Base-by-base conservation (phyloP, 2,113 vertebrate species). In the Axis porcinus region DNA sequence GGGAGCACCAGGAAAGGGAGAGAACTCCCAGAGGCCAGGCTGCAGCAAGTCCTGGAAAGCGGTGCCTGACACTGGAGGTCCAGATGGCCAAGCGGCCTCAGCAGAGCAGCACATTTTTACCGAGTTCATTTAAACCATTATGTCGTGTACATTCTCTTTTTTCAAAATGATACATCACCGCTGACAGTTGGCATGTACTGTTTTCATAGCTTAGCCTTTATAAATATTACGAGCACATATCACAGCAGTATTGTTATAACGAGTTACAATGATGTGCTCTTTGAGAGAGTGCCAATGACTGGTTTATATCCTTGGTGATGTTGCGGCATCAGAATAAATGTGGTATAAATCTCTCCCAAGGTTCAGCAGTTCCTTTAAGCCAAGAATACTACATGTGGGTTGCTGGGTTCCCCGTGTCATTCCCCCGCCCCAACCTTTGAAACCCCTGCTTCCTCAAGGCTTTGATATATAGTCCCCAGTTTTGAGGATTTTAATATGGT, bases 151-250 rank as follows among this genome's bases (percentile, higher is more conserved):
- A 81, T 92, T 98, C 95, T 97, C 97, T 98, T 98, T 95, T 97
- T 98, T 96, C 89, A 97, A 98, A 98, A 95, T 97, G 98, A 98
- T 98, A 97, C 97, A 98, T 99, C 97, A 97, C 97, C 70, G 84
- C 98, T 96, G 98, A 98, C 98, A 98, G 95, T 92, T 97, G 98
- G 97, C 91, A 96, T 97, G 96, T 92, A 96, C 97, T 97, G 97
- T 98, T 98, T 99, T 99, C 98, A 97, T 97, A 98, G 99, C 93
- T 97, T 94, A 87, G 97, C 98, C 98, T 99, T 98, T 98, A 99
- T 98, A 99, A 99, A 98, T 98, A 99, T 98, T 98, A 98, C 27
- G 96, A 99, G 98, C 92, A 98, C 98, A 98, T 98, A 99, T 97
- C 98, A 98, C 97, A 98, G 98, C 98, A 97, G 98, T 98, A 98